Base-by-base conservation (phyloP, 2,113 vertebrate species). In the Sphaerodactylus townsendi region DNA sequence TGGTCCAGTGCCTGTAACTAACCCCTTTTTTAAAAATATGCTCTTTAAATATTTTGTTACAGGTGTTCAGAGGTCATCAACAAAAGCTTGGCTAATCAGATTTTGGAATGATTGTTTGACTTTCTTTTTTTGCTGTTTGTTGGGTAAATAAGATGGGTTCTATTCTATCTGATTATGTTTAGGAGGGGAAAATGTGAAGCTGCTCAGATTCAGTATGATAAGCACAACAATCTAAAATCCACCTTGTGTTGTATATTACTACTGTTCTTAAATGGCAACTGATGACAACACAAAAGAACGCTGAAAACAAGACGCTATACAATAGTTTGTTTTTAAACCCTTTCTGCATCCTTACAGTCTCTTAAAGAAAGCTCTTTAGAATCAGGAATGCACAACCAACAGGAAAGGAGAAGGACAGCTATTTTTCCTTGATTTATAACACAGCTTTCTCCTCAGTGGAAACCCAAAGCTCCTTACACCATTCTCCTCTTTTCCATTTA, bases 31-130 rank as follows among this genome's bases (percentile, higher is more conserved):
- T 48, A n/a, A n/a, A n/a, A n/a, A 79, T 46, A 83, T 89, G n/a
- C 81, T 86, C 74, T 92, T 80, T 90, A 46, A 91, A 25, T 25
- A 68, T 95, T 91, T 94, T 94, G 88, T 96, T 96, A 91, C 92
- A 96, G 90, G 84, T 92, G 41, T 87, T 90, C 46, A 48, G 64
- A 85, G 77, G 74, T 50, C 53, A 73, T 84, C 44, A 37, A 56
- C 48, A 83, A 78, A 48, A n/a, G 10, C 25, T 53, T 64, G 15
- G 74, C 48, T 86, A 62, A 76, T 35, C 35, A 89, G 90, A 91
- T 88, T 90, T 92, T 87, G 91, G 82, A 74, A 84, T 92, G 86
- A 89, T 72, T 84, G 14, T 25, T 85, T 86, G 59, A 56, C 70
- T 69, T 7, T 78, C 33, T 73, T 41, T n/a, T 33, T 50, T 71